Base-by-base conservation (phyloP, 1,140 invertebrate species). In the Heliconius hewitsoni region DNA sequence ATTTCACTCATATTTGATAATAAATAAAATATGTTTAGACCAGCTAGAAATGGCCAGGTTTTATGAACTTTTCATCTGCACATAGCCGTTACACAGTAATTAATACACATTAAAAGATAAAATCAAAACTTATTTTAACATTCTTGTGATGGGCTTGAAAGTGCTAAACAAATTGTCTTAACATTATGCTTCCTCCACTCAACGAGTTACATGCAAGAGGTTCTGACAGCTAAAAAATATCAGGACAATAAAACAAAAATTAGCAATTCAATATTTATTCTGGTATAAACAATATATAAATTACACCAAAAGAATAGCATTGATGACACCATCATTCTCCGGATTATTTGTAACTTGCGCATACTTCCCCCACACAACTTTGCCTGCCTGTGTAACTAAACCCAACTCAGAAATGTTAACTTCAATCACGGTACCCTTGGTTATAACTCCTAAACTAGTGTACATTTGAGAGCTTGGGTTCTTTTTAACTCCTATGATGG, bases 281-380 rank as follows among this genome's bases (percentile, higher is more conserved):
- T 81, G 70, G 66, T 19, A 79, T 23, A 30, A 85, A 77, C 42
- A 82, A 86, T 77, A 86, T 77, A 81, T 78, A 87, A 87, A 83
- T 97, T 97, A 99, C 84, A 99, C 98, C 89, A 99, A 96, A 72
- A 99, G 95, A 80, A 99, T 98, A 92, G 99, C 99, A 97, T 99
- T 99, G 72, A 99, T 99, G 92, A 99, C 99, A 42, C 99, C 99
- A 96, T 99, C 99, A 95, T 99, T 99, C 94, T 99, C 99, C 9
- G 99, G 99, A 95, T 99, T 99, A 93, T 99, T 99, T 0, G 99
- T 99, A 19, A 99, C 99, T 94, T 99, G 99, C 0, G 99, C 99
- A 95, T 99, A 99, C 96, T 99, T 99, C 83, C 99, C 99, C 99
- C 99, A 99, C 2, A 99, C 98, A 81, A 99, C 98, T 97, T 99